These are phyloP conservation scores for Equus quagga DNA, from an alignment of 2,113 vertebrate genomes.

Conservation along the genomic window DNA sequence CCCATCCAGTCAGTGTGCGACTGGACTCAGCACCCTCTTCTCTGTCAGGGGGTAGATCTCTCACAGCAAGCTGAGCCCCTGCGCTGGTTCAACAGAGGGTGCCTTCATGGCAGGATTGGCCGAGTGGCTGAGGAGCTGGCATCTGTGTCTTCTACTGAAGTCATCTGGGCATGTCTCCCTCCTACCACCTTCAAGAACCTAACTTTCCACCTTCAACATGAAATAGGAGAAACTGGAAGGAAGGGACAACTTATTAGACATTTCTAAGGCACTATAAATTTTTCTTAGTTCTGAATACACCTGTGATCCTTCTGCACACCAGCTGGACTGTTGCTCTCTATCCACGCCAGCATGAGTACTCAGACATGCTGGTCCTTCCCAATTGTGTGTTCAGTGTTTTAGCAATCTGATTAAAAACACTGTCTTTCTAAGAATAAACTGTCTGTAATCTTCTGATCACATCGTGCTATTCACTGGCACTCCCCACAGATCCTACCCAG, in stretches of 20 bases:
- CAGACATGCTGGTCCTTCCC: background rate
- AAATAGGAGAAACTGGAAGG: background rate
- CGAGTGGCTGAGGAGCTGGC: background rate
- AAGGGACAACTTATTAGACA: background rate
- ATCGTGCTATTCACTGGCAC: background rate
- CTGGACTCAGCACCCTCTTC: background rate
- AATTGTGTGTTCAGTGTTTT: background rate
- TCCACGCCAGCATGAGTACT: background rate
- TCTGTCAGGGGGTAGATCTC: background rate
- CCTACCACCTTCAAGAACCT: background rate
- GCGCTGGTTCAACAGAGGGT: background rate
- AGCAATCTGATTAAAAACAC: background rate
- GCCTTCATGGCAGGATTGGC: background rate
- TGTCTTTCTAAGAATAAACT: background rate
- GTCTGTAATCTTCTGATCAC: background rate
- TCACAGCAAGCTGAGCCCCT: background rate
- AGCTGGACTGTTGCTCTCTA: background rate
- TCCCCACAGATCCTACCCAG: background rate
- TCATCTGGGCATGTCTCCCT: background rate
- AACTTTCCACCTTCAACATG: background rate
- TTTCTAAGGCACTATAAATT: background rate
- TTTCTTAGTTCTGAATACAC: background rate
- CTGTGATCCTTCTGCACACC: background rate
- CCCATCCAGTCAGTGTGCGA: rapidly evolving
- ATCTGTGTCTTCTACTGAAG: background rate